Base-by-base conservation (phyloP, 2,888 invertebrate genomes). In the Beris morrisii region DNA sequence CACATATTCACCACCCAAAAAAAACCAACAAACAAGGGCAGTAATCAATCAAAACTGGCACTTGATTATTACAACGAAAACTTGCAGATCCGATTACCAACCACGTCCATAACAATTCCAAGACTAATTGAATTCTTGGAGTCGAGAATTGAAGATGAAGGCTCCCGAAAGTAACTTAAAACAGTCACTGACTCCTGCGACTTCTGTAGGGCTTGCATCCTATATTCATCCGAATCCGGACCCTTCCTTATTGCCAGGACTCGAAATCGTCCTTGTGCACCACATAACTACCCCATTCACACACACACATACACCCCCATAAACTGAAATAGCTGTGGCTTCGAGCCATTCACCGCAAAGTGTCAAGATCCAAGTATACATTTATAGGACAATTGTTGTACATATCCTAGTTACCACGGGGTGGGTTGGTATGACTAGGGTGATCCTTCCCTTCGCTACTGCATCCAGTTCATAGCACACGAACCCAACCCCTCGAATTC, bases 301-400 rank as follows among this genome's bases (percentile, higher is more conserved):
- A 54, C 22, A 22, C 44, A 15, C 44, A 3, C 28, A 46, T 32
- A 46, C 6, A 54, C 44, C 32, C 55, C 4, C 38, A 66, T 58
- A 38, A 53, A 50, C 22, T 65, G 67, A 65, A 61, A 50, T 67
- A 63, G 73, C 74, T 78, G 78, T 78, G 79, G 79, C 80, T 79
- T 78, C 76, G 75, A 72, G 77, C 77, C 77, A 78, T 77, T 79
- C 78, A 79, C 80, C 80, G 79, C 80, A 79, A 79, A 79, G 77
- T 79, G 79, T 79, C 79, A 80, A 79, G 78, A 61, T 52, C 61
- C 52, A 38, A 38, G 38, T 38, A 38, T 9, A 38, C 38, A 38
- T 38, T 38, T 38, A 38, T 38, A 38, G 38, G 38, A 38, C 38
- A 1, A 38, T 38, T 38, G 38, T 38, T 38, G 38, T 38, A 38